Percentiles rank a stretch among this genome's conserved stretches.
Evolutionary conservation across 2,888 invertebrate genomes (phyloP).

Genomic region (Cheilosia urbana): DNA sequence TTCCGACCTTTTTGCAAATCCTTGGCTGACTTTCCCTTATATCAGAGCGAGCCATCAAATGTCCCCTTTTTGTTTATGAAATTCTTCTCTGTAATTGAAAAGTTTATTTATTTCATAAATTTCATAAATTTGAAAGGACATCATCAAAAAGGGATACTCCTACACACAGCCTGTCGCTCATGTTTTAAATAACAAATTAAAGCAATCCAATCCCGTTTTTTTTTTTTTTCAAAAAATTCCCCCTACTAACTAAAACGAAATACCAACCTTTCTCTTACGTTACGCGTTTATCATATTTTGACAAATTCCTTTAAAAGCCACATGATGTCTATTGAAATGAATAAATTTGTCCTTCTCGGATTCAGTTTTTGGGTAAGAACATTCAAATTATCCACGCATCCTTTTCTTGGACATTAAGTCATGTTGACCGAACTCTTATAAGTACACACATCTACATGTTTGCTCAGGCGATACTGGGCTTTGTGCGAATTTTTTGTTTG

Average conservation of each 20-base stretch:
- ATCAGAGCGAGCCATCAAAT: constrained; percentile 1
- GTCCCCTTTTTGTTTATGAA: not conserved
- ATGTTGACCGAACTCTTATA: constrained; percentile 27
- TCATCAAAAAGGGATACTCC: constrained; percentile 32
- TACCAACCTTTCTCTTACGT: not conserved
- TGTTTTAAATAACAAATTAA: constrained; percentile 46
- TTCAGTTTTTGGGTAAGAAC: constrained; percentile 28
- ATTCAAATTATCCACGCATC: constrained; percentile 54
- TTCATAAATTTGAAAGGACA: constrained; percentile 22
- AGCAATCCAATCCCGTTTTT: constrained; percentile 28
- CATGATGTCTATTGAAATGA: constrained; percentile 37
- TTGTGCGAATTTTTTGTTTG: constrained; percentile 6
- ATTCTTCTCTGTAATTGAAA: constrained; percentile 32
- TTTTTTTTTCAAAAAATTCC: not conserved
- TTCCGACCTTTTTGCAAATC: not conserved
- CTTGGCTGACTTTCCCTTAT: not conserved
- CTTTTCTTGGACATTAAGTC: constrained; percentile 53
- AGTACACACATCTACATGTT: constrained; percentile 43
- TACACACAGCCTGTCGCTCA: constrained; percentile 1
- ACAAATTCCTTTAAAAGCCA: constrained; percentile 20
- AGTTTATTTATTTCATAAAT: constrained; percentile 21
- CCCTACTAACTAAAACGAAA: not conserved
- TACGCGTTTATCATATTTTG: not conserved
- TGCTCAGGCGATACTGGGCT: constrained; percentile 25
- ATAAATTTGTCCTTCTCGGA: constrained; percentile 21